Evolutionary conservation across 2,888 invertebrate genomes (phyloP), one percentile per base, ranked within the genome.

Genomic region (Diarsia mendica): DNA sequence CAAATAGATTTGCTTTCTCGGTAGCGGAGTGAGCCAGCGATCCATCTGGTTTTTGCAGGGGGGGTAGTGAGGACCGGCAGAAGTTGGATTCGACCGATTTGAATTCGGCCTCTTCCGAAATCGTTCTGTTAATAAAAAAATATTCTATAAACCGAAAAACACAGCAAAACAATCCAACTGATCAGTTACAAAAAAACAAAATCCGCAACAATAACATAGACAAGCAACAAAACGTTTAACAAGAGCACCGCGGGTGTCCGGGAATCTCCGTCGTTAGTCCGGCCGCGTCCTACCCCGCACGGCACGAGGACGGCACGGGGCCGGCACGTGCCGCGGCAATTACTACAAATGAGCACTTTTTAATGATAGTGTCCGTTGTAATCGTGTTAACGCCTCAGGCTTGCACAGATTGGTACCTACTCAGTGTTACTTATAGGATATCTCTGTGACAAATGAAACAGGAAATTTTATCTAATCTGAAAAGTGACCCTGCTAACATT

Each of bases 201-300:
- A 69, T 72, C 77, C 71, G 85, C 81, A 89, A 90, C 86, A 90
- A 86, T 86, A 63, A 63, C 63, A 87, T 81, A 84, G 82, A 66
- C 18, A 65, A 64, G 53, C 64, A 84, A 85, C 76, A 82, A 76
- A 78, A 72, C 78, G 75, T 79, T 75, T 67, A 80, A 83, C 80
- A 85, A 83, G 51, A 72, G 84, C 91, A 74, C 94, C 88, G 93
- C 93, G 93, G 93, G 94, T 88, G 92, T 89, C 88, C 92, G 93
- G 91, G 94, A 94, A 92, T 83, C 75, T 76, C 70, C 71, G 90
- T 94, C 93, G 93, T 94, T 94, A 94, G 79, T 65, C 74, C 77
- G 75, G 65, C 82, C 67, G 83, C 66, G 83, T 79, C 72, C 80
- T 86, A 82, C 77, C 84, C 72, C 78, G 67, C 46, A 68, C 79